Percentiles rank a stretch among this genome's conserved stretches.
These are phyloP conservation scores for Stichopus chloronotus DNA, from an alignment of 35 echinoderm and acorn worm genomes.

Conservation along the genomic window DNA sequence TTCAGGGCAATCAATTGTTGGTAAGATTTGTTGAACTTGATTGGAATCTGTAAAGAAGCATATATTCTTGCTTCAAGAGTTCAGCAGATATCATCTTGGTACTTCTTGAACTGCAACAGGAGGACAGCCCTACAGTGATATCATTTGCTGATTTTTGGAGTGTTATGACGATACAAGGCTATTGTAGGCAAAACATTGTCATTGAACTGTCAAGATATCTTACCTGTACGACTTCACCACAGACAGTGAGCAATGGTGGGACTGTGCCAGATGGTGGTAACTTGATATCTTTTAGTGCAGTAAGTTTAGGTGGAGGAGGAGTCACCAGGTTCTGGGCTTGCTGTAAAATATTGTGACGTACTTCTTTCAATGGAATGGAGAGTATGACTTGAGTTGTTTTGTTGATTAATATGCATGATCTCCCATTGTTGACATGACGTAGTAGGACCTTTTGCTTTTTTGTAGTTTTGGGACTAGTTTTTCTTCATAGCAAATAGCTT, in stretches of 20 bases:
- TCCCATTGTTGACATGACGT: neutral
- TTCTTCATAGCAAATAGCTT: slow-evolving; percentile 12
- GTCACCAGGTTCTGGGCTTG: neutral
- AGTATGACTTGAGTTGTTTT: slow-evolving; percentile 20
- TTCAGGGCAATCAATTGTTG: too few relatives aligned
- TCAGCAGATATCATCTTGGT: too few relatives aligned
- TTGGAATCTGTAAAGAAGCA: too few relatives aligned
- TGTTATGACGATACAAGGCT: too few relatives aligned
- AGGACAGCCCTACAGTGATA: too few relatives aligned
- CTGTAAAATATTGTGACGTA: neutral
- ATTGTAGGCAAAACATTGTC: too few relatives aligned
- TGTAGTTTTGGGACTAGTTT: neutral
- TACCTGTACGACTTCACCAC: neutral
- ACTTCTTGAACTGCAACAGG: too few relatives aligned
- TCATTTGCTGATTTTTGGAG: too few relatives aligned
- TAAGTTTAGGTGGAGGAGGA: neutral
- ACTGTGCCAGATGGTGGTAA: neutral
- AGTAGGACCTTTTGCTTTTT: neutral
- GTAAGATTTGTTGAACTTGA: too few relatives aligned
- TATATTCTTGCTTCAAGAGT: too few relatives aligned
- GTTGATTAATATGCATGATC: neutral
- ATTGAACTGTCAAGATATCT: too few relatives aligned
- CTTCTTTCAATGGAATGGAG: neutral
- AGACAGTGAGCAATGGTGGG: neutral
- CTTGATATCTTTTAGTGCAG: slow-evolving; percentile 1